Evolutionary conservation across 2,888 invertebrate genomes (phyloP).

Genomic region (Saturnia pavonia): DNA sequence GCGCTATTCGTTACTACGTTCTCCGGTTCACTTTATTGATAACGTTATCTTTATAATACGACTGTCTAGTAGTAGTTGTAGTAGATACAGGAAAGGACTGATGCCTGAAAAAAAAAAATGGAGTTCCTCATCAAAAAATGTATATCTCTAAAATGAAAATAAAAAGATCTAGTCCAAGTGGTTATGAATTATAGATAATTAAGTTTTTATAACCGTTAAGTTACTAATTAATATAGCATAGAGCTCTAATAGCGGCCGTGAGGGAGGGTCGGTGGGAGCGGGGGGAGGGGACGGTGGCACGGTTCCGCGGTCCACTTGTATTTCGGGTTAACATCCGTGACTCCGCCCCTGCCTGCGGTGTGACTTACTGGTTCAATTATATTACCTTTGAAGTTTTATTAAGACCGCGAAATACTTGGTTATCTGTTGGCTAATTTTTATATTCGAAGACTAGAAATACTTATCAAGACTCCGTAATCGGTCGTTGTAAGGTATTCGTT

Average conservation of each 20-base stretch:
- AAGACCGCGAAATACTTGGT: not conserved
- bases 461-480: too few species aligned
- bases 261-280: not conserved
- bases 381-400: conserved; percentile 4
- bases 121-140: not conserved
- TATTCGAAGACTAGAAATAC: too few species aligned
- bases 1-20: too few species aligned
- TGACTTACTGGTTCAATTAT: conserved; percentile 16
- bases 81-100: too few species aligned
- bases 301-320: conserved; percentile 49
- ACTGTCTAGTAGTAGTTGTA: too few species aligned
- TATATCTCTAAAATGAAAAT: not conserved
- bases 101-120: too few species aligned
- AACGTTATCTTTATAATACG: too few species aligned
- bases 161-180: conserved; percentile 3
- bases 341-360: conserved; percentile 16
- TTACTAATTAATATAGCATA: conserved; percentile 4
- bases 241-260: not conserved
- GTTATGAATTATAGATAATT: conserved; percentile 7
- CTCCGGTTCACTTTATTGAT: too few species aligned
- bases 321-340: conserved; percentile 40
- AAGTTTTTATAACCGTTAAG: not conserved
- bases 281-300: conserved; percentile 13
- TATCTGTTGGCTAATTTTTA: too few species aligned
- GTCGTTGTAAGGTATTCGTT: too few species aligned